These are phyloP conservation scores for Saguinus imperator DNA, from an alignment of 2,113 vertebrate genomes.

Conservation along the genomic window DNA sequence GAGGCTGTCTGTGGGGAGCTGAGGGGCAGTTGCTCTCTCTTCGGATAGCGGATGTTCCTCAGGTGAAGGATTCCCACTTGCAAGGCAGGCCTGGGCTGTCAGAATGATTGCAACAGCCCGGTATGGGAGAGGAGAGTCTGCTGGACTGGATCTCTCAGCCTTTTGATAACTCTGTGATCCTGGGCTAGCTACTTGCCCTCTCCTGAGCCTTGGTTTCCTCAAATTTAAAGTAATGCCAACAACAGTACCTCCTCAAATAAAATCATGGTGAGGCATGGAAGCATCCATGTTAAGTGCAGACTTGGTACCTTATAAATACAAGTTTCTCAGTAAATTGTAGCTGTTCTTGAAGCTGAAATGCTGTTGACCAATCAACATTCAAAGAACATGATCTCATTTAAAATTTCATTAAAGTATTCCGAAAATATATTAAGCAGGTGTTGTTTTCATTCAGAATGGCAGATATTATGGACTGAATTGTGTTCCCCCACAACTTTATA, in stretches of 20 bases:
- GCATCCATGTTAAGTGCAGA: not conserved
- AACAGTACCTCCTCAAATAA: not conserved
- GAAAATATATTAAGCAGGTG: not conserved
- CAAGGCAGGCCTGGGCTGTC: fast-evolving
- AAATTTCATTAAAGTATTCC: slow-evolving; percentile 2
- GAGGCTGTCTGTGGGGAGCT: not conserved
- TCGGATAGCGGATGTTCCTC: not conserved
- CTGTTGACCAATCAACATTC: not conserved
- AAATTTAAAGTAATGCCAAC: not conserved
- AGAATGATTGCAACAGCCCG: fast-evolving
- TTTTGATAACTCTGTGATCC: not conserved
- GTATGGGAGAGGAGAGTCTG: not conserved
- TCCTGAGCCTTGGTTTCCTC: not conserved
- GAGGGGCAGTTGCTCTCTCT: fast-evolving
- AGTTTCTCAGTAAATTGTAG: not conserved
- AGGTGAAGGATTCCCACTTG: not conserved
- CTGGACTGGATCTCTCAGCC: too few species aligned
- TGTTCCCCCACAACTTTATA: not conserved
- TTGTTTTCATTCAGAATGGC: not conserved
- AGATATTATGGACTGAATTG: not conserved
- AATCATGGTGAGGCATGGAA: not conserved
- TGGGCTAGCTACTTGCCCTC: not conserved
- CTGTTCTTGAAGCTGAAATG: not conserved
- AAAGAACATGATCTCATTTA: not conserved
- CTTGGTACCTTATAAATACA: not conserved